Evolutionary conservation across 2,888 invertebrate genomes (phyloP).

Genomic region (Eupsilia transversa): DNA sequence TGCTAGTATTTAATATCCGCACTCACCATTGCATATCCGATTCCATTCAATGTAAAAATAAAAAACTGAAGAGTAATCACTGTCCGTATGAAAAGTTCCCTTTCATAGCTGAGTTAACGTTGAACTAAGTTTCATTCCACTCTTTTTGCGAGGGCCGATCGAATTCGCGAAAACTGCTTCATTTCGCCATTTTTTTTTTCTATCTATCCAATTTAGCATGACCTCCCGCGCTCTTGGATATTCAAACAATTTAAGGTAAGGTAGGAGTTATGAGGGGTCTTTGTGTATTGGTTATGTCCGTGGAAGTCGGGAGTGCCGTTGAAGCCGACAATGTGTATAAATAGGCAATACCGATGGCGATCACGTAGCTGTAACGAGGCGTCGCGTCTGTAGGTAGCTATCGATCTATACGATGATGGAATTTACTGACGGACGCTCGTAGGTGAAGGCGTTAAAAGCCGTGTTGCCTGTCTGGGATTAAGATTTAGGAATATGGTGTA

Average conservation of each 20-base stretch:
- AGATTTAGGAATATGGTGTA: conserved; percentile 34
- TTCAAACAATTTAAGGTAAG: conserved; percentile 14
- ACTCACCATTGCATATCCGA: conserved; percentile 60
- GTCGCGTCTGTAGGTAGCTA: conserved; percentile 81
- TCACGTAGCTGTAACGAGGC: conserved; percentile 89
- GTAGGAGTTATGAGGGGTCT: conserved; percentile 70
- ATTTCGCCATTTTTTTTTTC: conserved; percentile 76
- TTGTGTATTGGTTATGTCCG: conserved; percentile 72
- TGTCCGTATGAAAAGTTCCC: conserved; percentile 80
- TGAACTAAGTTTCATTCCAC: conserved; percentile 80
- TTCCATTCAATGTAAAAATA: conserved; percentile 68
- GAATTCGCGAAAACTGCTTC: conserved; percentile 80
- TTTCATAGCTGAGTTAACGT: conserved; percentile 83
- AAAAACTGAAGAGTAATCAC: conserved; percentile 77
- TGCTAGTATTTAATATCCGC: conserved; percentile 44
- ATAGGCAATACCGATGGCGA: conserved; percentile 88
- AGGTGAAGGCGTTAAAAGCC: conserved; percentile 48
- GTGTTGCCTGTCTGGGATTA: conserved; percentile 36
- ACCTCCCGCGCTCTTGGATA: conserved; percentile 52
- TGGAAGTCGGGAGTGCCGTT: conserved; percentile 76
- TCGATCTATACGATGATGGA: conserved; percentile 81
- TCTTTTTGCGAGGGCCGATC: conserved; percentile 78
- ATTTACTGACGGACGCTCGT: conserved; percentile 70
- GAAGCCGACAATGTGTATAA: conserved; percentile 87
- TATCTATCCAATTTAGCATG: conserved; percentile 66